phyloP scores from a whole-genome alignment of 1,140 invertebrate genomes.

The Drosophila rufa region DNA sequence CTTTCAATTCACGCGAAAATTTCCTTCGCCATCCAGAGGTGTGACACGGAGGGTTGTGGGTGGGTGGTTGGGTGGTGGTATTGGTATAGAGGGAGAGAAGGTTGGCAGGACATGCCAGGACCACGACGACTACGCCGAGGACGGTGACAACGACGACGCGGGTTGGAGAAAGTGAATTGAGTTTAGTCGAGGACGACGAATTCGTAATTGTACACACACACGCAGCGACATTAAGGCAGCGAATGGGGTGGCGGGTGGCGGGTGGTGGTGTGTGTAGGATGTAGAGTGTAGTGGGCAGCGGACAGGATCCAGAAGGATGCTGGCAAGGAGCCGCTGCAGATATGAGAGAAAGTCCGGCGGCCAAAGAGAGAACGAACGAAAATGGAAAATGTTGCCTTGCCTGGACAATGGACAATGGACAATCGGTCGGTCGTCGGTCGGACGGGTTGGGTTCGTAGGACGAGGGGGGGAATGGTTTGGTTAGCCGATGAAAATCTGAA shows the following conservation, averaged over 20 bases:
- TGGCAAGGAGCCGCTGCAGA: conserved; percentile 74
- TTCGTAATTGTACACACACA: conserved; percentile 78
- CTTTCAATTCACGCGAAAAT: conserved; percentile 83
- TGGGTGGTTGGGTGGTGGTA: neutral
- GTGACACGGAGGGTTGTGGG: conserved; percentile 49
- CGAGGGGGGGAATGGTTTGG: conserved; percentile 4
- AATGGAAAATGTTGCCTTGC: conserved; percentile 79
- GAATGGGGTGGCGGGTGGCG: conserved; percentile 10
- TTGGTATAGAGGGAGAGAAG: conserved; percentile 1
- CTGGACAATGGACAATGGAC: conserved; percentile 74
- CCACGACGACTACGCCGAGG: conserved; percentile 47
- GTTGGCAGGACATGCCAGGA: conserved; percentile 47
- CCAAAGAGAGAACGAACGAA: conserved; percentile 66
- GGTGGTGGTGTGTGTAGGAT: conserved; percentile 8
- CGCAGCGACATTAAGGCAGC: conserved; percentile 60
- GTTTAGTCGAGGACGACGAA: conserved; percentile 79
- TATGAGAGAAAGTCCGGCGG: conserved; percentile 75
- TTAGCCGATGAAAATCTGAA: conserved; percentile 75
- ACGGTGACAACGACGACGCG: conserved; percentile 70
- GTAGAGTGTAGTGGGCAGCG: conserved; percentile 60
- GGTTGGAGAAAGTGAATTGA: conserved; percentile 72
- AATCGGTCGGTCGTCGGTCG: conserved; percentile 16
- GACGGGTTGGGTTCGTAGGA: conserved; percentile 39
- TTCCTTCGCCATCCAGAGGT: conserved; percentile 73
- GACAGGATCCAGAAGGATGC: conserved; percentile 62